phyloP scores from a whole-genome alignment of 2,113 vertebrate genomes.

The Lanius collurio region DNA sequence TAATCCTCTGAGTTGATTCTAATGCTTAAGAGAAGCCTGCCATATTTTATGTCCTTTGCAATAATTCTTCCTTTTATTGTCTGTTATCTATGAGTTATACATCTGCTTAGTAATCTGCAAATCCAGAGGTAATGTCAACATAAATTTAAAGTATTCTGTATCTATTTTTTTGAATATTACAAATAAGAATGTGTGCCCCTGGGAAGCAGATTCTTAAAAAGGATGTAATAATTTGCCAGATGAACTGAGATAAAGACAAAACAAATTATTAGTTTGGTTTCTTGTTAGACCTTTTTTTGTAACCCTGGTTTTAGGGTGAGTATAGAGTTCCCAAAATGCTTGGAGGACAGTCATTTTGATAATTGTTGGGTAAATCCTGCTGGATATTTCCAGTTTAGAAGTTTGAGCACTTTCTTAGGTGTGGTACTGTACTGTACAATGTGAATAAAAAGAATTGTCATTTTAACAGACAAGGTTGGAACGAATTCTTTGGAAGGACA shows the following conservation, averaged over 20 bases:
- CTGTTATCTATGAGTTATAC: neutral
- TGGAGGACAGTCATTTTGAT: neutral
- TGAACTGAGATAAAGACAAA: neutral
- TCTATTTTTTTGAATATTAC: neutral
- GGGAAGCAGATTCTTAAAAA: neutral
- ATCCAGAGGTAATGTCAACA: neutral
- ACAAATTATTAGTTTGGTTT: neutral
- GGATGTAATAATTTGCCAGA: neutral
- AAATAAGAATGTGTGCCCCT: neutral
- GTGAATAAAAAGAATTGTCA: constrained; percentile 30
- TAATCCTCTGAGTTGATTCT: neutral
- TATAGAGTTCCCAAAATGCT: neutral
- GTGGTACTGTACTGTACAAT: neutral
- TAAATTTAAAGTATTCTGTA: neutral
- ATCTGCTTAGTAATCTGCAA: neutral
- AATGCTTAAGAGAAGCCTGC: neutral
- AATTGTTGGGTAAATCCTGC: neutral
- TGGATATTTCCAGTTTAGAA: neutral
- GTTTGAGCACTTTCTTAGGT: constrained; percentile 8
- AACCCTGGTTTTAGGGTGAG: neutral
- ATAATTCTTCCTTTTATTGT: neutral
- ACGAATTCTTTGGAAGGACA: constrained; percentile 14
- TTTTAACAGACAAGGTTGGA: constrained; percentile 50
- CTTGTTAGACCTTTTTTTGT: neutral
- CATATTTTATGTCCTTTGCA: neutral